phyloP scores from a whole-genome alignment of 2,113 vertebrate genomes.

The Anoura caudifer region DNA sequence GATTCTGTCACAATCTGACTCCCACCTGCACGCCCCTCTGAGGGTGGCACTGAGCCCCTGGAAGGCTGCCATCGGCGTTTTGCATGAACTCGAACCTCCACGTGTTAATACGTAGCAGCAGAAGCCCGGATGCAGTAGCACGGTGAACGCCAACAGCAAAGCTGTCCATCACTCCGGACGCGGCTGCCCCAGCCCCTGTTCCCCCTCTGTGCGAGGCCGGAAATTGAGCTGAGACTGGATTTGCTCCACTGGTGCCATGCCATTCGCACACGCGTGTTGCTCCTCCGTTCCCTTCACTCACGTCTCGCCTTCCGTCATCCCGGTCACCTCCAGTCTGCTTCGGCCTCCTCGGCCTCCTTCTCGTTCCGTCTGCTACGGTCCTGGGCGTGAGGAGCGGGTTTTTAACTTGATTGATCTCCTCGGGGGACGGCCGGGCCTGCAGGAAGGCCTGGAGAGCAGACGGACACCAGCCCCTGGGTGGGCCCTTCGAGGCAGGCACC shows the following conservation, averaged over 20 bases:
- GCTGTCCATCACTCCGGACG: conserved; percentile 66
- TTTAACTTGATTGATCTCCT: conserved; percentile 53
- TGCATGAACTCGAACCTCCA: conserved; percentile 39
- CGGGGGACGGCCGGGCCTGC: not conserved
- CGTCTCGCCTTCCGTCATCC: conserved; percentile 64
- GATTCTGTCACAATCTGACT: not conserved
- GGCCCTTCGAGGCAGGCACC: not conserved
- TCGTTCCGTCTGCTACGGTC: conserved; percentile 35
- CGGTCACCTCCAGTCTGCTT: conserved; percentile 66
- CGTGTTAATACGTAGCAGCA: conserved; percentile 50
- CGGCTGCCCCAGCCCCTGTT: conserved; percentile 23
- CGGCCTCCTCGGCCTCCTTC: conserved; percentile 49
- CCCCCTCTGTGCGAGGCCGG: conserved; percentile 49
- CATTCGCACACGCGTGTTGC: conserved; percentile 54
- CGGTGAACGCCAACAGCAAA: conserved; percentile 45
- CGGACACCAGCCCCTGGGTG: fast-evolving
- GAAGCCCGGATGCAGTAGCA: conserved; percentile 15
- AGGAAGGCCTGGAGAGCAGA: not conserved
- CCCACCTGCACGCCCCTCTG: not conserved
- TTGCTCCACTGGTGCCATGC: conserved; percentile 44
- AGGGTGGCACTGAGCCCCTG: not conserved
- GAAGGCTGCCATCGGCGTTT: not conserved
- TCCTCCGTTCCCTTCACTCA: conserved; percentile 56
- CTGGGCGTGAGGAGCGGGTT: conserved; percentile 23
- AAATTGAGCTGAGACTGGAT: conserved; percentile 68